phyloP scores from a whole-genome alignment of 2,888 invertebrate species.

The Lithosia quadra region DNA sequence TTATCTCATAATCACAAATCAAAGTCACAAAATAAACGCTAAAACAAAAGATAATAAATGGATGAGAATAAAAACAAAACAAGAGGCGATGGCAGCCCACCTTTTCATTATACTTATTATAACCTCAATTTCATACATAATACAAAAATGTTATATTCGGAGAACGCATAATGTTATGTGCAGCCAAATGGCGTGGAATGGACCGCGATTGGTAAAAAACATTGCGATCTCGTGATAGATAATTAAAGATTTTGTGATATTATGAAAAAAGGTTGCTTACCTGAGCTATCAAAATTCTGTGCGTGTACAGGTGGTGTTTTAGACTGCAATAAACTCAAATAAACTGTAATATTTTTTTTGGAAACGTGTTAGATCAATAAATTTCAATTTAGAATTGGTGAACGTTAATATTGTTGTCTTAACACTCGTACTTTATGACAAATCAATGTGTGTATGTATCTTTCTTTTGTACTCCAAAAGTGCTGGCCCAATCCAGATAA shows the following conservation, averaged over 20 bases:
- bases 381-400: neutral
- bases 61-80: constrained; percentile 11
- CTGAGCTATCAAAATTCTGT: constrained; percentile 77
- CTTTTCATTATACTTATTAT: constrained; percentile 14
- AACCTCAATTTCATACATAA: constrained; percentile 24
- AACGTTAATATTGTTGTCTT: neutral
- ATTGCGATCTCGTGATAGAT: constrained; percentile 83
- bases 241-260: constrained; percentile 82
- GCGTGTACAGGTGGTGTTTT: constrained; percentile 51
- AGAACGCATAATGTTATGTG: constrained; percentile 57
- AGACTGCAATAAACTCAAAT: no score
- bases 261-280: constrained; percentile 77
- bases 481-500: no score
- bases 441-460: no score
- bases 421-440: no score
- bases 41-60: constrained; percentile 8
- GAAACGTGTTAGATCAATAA: neutral
- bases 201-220: constrained; percentile 72
- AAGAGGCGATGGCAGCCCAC: neutral
- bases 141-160: constrained; percentile 33
- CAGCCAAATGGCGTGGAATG: constrained; percentile 79
- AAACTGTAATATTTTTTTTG: neutral
- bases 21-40: neutral
- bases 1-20: neutral
- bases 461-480: neutral